Evolutionary conservation across 2,888 invertebrate genomes (phyloP), one percentile per base, ranked within the genome.

Genomic region (Onthophagus sagittarius): DNA sequence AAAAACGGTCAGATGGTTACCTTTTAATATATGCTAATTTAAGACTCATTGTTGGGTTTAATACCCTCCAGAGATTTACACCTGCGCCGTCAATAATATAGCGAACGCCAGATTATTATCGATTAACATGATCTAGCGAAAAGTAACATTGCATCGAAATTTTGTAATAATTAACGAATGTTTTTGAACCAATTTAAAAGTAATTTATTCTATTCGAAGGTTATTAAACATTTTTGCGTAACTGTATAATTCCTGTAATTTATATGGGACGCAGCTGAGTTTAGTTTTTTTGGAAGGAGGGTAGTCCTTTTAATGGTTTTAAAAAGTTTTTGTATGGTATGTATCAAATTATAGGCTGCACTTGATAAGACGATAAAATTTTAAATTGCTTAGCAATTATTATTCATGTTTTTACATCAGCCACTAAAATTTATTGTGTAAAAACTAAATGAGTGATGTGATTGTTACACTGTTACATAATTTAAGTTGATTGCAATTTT

Each of bases 1-100:
- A 53, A 53, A 53, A 53, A 53, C 39, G 39, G 39, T 53, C 39
- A 53, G 39, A 53, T 53, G 39, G 39, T 11, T 53, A n/a, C 15
- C n/a, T 67, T 67, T 31, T 67, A 67, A 67, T 31, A 13, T 67
- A 67, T 67, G 67, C 67, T 67, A 67, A 67, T 67, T 67, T 67
- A 67, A 67, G 5, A 23, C 31, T 7, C 67, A 67, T 67, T 67
- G 67, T 67, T 67, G 32, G 31, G 23, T 67, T 23, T 67, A 67
- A 31, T 67, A 67, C 67, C 31, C 31, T 23, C 67, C 67, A 67
- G 15, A 31, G 67, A 67, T 67, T 67, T 67, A 67, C 67, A 67
- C 67, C 67, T 67, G 67, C 67, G 32, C 32, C 15, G 2, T 31
- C n/a, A 23, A 23, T 11, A 67, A 65, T 67, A 32, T 5, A 15